Evolutionary conservation across 2,797 vertebrate species (phyloP).

Genomic region (Protosalanx chinensis): DNA sequence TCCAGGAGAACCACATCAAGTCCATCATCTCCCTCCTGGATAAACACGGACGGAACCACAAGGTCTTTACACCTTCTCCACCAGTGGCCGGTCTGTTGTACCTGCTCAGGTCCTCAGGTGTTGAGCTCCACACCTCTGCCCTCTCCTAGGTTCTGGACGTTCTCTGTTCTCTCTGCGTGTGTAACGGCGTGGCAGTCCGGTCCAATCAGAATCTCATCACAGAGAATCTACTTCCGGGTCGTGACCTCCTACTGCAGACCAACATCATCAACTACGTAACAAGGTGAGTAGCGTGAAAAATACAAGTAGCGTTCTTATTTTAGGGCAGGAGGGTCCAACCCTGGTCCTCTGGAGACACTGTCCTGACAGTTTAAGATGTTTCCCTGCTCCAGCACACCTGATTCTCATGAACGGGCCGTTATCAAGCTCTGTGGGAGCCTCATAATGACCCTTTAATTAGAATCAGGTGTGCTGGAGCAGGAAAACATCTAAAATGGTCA

Average conservation of each 20-base stretch:
- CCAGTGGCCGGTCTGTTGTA: background rate
- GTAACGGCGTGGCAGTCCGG: constrained; percentile 92
- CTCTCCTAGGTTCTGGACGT: constrained; percentile 85
- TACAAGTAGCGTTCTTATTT: background rate
- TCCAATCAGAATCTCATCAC: constrained; percentile 97
- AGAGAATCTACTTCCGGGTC: constrained; percentile 90
- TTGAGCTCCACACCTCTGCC: background rate
- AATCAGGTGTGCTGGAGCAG: no score
- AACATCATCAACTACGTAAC: constrained; percentile 90
- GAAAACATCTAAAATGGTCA: no score
- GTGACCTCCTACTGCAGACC: constrained; percentile 92
- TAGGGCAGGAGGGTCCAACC: background rate
- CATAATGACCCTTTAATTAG: no score
- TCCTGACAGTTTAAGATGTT: no score
- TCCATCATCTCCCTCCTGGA: constrained; percentile 95
- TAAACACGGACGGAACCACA: constrained; percentile 95
- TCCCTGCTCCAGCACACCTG: no score
- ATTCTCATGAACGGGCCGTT: no score
- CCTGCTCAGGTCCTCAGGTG: background rate
- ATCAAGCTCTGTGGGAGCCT: no score
- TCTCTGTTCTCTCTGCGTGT: constrained; percentile 92
- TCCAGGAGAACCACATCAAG: constrained; percentile 96
- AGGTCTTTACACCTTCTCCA: constrained; percentile 66
- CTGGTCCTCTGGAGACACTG: no score
- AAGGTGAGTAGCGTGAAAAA: constrained; percentile 68